Evolutionary conservation across 2,797 vertebrate species (phyloP), one percentile per base, ranked within the genome.

Genomic region (Parambassis ranga): DNA sequence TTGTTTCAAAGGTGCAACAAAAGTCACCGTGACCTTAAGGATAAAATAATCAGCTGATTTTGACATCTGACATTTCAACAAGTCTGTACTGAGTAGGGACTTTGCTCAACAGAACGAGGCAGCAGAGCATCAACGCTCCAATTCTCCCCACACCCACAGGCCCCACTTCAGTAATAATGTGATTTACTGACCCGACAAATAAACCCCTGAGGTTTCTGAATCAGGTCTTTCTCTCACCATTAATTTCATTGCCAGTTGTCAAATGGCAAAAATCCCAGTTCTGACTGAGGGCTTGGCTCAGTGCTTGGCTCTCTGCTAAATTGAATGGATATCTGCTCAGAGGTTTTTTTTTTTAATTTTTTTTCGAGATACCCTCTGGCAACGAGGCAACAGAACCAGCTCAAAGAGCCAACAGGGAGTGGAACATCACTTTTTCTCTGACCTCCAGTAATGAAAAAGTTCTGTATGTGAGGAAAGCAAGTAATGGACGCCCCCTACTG

Each of bases 251-350:
- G 65, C 67, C 66, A 79, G 7, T 42, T 44, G 47, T 33, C 19
- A 52, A 46, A 60, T 77, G 78, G 65, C 70, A 67, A 55, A 55
- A 64, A 60, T 75, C 75, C 69, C 70, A 70, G 55, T 65, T 36
- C 11, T 46, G 44, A 30, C 30, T 6, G 19, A 1, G 11, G 0
- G 44, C 46, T 51, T 61, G 58, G 65, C 65, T 50, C 15, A 38
- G 2, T 19, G 14, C 18, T 46, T 0, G 0, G 6, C 10, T 44
- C 56, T 43, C 44, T 20, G 51, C 38, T 28, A 65, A 19, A 39
- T 33, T 6, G 10, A 43, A 48, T 8, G 13, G 18, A 14, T 33
- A 31, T 42, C 24, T 47, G 18, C 61, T 76, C 15, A 49, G 24
- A 70, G 75, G 39, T 30, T 65, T 58, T 43, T 28, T 0, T 52